Evolutionary conservation across 2,797 vertebrate genomes (phyloP).

Genomic region (Lateolabrax maculatus): DNA sequence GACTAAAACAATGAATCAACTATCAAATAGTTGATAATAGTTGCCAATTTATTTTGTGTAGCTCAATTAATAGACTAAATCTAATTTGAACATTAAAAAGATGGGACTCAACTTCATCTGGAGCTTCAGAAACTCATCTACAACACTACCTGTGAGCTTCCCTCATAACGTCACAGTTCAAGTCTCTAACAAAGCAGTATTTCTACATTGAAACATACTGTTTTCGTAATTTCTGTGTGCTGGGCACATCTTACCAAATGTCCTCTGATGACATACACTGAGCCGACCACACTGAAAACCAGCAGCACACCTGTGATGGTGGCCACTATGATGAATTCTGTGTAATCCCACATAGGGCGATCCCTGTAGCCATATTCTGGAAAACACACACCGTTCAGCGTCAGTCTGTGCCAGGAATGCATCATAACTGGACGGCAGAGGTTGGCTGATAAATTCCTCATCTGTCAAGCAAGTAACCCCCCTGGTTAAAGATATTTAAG

Average conservation of each 20-base stretch:
- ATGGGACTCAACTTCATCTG: neutral
- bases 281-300: slow-evolving; percentile 76
- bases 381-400: slow-evolving; percentile 40
- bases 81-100: neutral
- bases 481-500: neutral
- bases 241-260: slow-evolving; percentile 72
- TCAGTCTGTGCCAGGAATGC: slow-evolving; percentile 29
- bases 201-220: neutral
- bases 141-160: neutral
- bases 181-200: neutral
- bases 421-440: slow-evolving; percentile 18
- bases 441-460: slow-evolving; percentile 10
- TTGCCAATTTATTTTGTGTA: neutral
- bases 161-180: neutral
- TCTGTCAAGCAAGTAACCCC: neutral
- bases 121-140: neutral
- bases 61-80: neutral
- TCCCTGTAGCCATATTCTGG: slow-evolving; percentile 69
- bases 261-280: slow-evolving; percentile 78
- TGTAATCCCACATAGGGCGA: rapidly evolving
- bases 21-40: neutral
- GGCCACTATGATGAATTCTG: slow-evolving; percentile 17
- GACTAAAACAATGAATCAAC: too few species aligned
- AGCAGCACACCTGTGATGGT: slow-evolving; percentile 65
- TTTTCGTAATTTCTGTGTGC: slow-evolving; percentile 32